Base-by-base conservation (phyloP, 2,888 invertebrate genomes). In the Noctua pronuba region DNA sequence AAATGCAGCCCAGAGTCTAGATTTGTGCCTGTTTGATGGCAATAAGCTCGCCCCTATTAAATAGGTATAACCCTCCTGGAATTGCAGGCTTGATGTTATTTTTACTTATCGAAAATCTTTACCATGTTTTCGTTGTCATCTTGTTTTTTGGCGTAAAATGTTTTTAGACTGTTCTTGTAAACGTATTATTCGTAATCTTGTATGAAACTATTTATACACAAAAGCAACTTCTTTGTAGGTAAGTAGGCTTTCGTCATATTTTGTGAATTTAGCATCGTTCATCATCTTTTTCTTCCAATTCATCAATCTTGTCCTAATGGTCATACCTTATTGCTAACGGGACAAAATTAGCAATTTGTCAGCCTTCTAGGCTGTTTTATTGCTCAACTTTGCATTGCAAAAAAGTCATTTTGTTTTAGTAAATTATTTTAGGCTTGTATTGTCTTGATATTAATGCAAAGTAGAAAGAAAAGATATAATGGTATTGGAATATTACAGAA, bases 221-320 rank as follows among this genome's bases (percentile, higher is more conserved):
- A 55, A 75, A 62, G 21, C 49, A 41, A 21, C 52, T 66, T 58
- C 13, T 77, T 55, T n/a, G 62, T 83, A 60, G n/a, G 46, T 31
- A n/a, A 65, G 66, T 41, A 62, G 49, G 38, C n/a, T 77, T 78
- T 82, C 66, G 44, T 77, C 41, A 86, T 73, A 65, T 85, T 69
- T 60, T 62, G 52, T 74, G 60, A 75, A 80, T 79, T 70, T 58
- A 18, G 60, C 80, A 64, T 78, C 73, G 69, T 82, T 75, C 55
- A 79, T 88, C 78, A 82, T 82, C 65, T 75, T 82, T 86, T 86
- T 86, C 73, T 52, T 76, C 66, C 24, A 55, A 70, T 77, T 76
- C 87, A 88, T 88, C 79, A 86, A 86, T 88, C 66, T 81, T 82
- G 55, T 41, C 60, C 58, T 79, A 80, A 87, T 86, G 84, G 69